phyloP scores from a whole-genome alignment of 1,140 invertebrate species.

The Marisa cornuarietis region DNA sequence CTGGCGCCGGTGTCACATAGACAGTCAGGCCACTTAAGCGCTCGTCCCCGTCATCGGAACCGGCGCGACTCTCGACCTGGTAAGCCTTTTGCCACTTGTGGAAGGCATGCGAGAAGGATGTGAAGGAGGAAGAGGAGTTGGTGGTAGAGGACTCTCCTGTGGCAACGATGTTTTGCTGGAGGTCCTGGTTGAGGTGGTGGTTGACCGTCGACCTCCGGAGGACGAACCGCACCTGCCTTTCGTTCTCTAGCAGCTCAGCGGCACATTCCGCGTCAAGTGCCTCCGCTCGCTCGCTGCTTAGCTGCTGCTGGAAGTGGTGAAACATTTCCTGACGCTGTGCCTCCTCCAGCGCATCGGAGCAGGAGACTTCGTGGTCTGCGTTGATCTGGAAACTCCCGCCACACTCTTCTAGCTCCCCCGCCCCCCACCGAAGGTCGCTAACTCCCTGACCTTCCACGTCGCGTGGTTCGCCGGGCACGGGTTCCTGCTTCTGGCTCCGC shows the following conservation, averaged over 20 bases:
- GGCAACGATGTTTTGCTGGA: constrained; percentile 9
- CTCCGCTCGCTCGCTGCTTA: neutral
- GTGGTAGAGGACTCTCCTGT: neutral
- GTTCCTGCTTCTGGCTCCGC: neutral
- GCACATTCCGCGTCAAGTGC: neutral
- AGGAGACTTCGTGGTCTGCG: neutral
- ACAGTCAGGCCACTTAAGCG: too few relatives aligned
- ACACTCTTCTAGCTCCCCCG: neutral
- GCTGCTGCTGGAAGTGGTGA: constrained; percentile 3
- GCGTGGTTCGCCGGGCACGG: neutral
- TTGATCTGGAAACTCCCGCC: neutral
- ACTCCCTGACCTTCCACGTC: neutral
- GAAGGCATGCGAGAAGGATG: neutral
- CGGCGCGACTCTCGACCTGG: too few relatives aligned
- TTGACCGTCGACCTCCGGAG: constrained; percentile 15
- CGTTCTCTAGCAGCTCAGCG: neutral
- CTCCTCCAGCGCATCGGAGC: neutral
- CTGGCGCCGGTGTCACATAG: too few relatives aligned
- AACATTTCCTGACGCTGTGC: constrained; percentile 6
- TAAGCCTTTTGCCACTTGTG: too few relatives aligned
- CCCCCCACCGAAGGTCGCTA: neutral
- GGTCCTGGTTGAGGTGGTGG: constrained; percentile 21
- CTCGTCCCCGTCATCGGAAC: too few relatives aligned
- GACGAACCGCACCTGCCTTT: constrained; percentile 13
- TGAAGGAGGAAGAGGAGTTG: neutral